These are phyloP conservation scores for Synergus itoensis DNA, from an alignment of 2,888 invertebrate genomes.

Conservation along the genomic window DNA sequence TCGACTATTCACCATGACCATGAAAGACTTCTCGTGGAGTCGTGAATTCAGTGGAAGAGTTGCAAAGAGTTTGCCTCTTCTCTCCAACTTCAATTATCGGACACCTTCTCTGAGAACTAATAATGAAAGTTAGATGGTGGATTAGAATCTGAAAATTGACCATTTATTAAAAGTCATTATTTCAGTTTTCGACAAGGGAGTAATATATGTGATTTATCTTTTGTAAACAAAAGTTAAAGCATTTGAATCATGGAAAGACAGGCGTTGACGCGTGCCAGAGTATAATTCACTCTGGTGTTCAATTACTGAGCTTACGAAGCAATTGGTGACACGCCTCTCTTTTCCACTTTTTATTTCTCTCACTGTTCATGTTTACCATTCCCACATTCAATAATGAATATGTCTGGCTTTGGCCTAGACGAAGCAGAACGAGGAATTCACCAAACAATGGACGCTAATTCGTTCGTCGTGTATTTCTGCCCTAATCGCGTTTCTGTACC, in stretches of 20 bases:
- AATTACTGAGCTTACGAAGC: constrained; percentile 38
- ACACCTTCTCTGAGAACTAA: not conserved
- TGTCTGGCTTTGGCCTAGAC: not conserved
- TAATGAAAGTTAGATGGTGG: not conserved
- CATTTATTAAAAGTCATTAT: not conserved
- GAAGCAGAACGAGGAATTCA: constrained; percentile 28
- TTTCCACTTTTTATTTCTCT: constrained; percentile 19
- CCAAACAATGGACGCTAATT: constrained; percentile 36
- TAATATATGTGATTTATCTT: no score
- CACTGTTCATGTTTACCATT: constrained; percentile 10
- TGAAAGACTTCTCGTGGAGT: constrained; percentile 6
- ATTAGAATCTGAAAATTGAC: not conserved
- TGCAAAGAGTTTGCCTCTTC: not conserved
- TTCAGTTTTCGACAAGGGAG: no score
- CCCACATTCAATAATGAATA: constrained; percentile 18
- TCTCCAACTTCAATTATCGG: not conserved
- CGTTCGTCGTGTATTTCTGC: constrained; percentile 14
- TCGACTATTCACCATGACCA: constrained; percentile 20
- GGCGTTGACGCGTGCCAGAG: constrained; percentile 24
- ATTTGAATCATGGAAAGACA: constrained; percentile 2
- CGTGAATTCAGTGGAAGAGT: not conserved
- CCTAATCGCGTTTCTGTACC: constrained; percentile 9
- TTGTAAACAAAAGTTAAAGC: not conserved
- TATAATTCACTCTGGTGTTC: constrained; percentile 8
- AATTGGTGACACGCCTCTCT: constrained; percentile 38